Evolutionary conservation across 2,113 vertebrate genomes (phyloP).

Genomic region (Halcyon senegalensis): DNA sequence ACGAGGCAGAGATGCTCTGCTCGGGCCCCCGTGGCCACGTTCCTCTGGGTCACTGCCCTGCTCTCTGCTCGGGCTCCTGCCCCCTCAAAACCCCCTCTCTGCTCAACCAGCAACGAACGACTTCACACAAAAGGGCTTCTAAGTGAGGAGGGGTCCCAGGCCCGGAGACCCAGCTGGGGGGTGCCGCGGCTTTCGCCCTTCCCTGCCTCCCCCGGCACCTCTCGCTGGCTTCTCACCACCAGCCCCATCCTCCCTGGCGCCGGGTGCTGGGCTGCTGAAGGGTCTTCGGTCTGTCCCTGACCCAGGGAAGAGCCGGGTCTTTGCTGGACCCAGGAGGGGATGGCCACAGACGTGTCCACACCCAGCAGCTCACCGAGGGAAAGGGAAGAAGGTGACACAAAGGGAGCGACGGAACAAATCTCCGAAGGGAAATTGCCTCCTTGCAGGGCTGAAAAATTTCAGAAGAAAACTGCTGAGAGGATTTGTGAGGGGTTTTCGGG

Average conservation of each 20-base stretch:
- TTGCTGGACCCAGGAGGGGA: neutral
- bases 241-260: neutral
- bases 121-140: neutral
- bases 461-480: neutral
- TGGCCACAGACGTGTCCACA: accelerated
- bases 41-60: neutral
- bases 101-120: neutral
- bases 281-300: neutral
- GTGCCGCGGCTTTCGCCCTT: accelerated
- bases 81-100: neutral
- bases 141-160: neutral
- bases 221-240: accelerated
- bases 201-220: neutral
- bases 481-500: neutral
- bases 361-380: neutral
- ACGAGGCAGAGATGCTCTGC: neutral
- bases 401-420: neutral
- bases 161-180: too few species aligned
- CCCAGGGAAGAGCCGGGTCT: neutral
- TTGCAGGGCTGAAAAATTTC: neutral
- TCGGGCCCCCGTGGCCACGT: neutral
- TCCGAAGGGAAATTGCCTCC: neutral
- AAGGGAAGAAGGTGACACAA: neutral
- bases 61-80: neutral
- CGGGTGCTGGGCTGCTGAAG: neutral